Percentiles rank a stretch among this genome's conserved stretches.
These are phyloP conservation scores for Noctua pronuba DNA, from an alignment of 2,888 invertebrate species.

Conservation along the genomic window DNA sequence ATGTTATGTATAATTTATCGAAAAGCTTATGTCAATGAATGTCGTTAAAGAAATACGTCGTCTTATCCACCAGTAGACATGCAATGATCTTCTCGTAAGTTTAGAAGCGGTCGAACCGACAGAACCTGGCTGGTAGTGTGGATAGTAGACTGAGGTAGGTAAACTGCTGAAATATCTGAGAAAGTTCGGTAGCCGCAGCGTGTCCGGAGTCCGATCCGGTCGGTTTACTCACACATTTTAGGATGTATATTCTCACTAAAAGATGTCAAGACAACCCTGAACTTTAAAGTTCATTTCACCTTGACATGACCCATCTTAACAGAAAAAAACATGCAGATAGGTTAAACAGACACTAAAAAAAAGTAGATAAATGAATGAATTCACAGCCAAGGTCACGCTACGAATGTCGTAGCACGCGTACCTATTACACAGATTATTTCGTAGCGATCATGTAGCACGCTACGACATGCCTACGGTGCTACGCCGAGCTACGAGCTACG, in stretches of 20 bases:
- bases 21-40: neutral
- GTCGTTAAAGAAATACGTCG: neutral
- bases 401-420: slow-evolving; percentile 45
- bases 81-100: neutral
- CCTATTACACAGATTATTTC: slow-evolving; percentile 35
- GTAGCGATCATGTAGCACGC: slow-evolving; percentile 51
- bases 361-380: slow-evolving; percentile 39
- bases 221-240: neutral
- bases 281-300: neutral
- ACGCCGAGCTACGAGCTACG: slow-evolving; percentile 28
- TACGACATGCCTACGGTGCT: slow-evolving; percentile 42
- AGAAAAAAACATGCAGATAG: neutral
- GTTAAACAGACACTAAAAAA: neutral
- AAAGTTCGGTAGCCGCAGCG: neutral
- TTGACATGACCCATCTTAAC: neutral
- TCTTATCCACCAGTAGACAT: neutral
- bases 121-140: neutral
- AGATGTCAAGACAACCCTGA: neutral
- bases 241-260: neutral
- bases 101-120: neutral
- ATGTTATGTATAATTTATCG: too few species aligned
- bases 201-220: neutral
- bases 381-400: slow-evolving; percentile 39
- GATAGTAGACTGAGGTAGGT: neutral
- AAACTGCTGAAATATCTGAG: neutral